Evolutionary conservation across 1,140 invertebrate genomes (phyloP).

Genomic region (Cydia amplana): DNA sequence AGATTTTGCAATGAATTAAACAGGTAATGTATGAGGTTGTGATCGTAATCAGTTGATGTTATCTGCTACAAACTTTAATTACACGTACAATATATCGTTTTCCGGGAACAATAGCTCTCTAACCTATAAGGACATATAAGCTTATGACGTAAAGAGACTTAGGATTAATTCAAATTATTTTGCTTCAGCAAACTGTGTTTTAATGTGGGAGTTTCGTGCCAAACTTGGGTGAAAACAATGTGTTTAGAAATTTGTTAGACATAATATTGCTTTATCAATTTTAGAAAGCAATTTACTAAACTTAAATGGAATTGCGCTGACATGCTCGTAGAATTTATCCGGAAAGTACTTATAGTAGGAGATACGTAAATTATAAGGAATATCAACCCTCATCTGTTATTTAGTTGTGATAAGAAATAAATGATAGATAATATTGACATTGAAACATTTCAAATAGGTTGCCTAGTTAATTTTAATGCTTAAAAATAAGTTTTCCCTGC

Average conservation of each 20-base stretch:
- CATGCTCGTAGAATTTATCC: too few relatives aligned
- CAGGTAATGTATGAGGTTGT: neutral
- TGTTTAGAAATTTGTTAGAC: neutral
- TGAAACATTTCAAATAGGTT: too few relatives aligned
- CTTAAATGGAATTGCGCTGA: too few relatives aligned
- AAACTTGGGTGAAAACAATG: neutral
- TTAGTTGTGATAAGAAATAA: too few relatives aligned
- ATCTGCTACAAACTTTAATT: conserved; percentile 67
- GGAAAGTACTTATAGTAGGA: too few relatives aligned
- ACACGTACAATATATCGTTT: conserved; percentile 61
- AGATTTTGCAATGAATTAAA: neutral
- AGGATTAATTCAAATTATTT: neutral
- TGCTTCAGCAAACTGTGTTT: neutral
- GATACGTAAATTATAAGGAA: too few relatives aligned
- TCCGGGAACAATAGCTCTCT: conserved; percentile 47
- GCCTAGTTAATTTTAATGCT: too few relatives aligned
- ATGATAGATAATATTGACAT: too few relatives aligned
- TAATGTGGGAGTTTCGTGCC: neutral
- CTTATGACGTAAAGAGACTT: neutral
- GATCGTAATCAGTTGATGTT: conserved; percentile 31
- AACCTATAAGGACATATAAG: neutral
- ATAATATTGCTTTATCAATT: too few relatives aligned
- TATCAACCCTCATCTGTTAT: too few relatives aligned
- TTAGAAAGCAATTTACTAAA: too few relatives aligned
- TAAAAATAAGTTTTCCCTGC: too few relatives aligned